Base-by-base conservation (phyloP, 2,888 invertebrate genomes). In the Cheilosia soror region DNA sequence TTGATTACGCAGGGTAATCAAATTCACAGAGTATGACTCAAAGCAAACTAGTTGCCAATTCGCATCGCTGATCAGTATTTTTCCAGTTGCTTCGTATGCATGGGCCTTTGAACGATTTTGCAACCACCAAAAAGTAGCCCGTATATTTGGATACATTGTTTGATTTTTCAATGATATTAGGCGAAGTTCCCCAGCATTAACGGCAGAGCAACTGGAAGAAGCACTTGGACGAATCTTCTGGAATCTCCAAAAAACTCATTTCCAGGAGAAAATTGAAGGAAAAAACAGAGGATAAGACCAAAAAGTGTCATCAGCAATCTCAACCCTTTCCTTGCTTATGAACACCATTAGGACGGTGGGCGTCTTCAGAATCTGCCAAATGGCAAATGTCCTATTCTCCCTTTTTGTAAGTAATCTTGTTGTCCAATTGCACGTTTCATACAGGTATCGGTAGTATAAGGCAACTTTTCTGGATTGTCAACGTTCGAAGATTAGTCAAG, bases 381-480 rank as follows among this genome's bases (percentile, higher is more conserved):
- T n/a, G n/a, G n/a, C 49, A 31, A 37, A 49, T 51, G 65, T 49
- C 42, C 62, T 11, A 29, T 44, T 20, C 27, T 60, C 60, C 60
- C 11, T 60, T 27, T 62, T 44, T 62, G 62, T 62, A 27, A 27
- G 40, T 13, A 44, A 44, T 62, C 7, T 62, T 44, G 44, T 62
- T 15, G 62, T 62, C 6, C 77, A 86, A 47, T 29, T 87, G 31
- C 78, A 87, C 42, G n/a, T 86, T 75, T 68, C 82, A 87, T 29
- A 85, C 76, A 62, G 87, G 77, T 51, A 44, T 84, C 7, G 79
- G 79, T 0, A 65, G 85, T 11, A 58, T 75, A 20, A 60, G 81
- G 11, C 63, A 77, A 25, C 44, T 44, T n/a, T 87, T 85, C 63
- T 87, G 87, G 84, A 58, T 82, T 40, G 75, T 80, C 33, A 80